Conservation (phyloP, 1,140 invertebrate genomes). For the Heliconius hermathena region DNA sequence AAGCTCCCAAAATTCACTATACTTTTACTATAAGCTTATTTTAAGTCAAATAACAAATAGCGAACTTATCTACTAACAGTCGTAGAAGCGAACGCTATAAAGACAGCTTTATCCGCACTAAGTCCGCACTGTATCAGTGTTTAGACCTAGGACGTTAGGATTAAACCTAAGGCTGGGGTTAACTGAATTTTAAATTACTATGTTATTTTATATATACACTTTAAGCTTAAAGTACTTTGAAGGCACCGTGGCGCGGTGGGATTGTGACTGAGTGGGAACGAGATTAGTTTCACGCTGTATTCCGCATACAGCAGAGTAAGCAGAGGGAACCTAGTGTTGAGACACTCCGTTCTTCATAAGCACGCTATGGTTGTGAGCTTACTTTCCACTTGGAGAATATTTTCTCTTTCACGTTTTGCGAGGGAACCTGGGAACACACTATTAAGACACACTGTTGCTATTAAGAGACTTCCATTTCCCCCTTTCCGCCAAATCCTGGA, state of each 20-base stretch:
- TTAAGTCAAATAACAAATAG: slow-evolving; percentile 11
- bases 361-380: too few relatives aligned
- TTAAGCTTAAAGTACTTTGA: background rate
- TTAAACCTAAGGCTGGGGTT: slow-evolving; percentile 25
- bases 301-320: background rate
- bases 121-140: slow-evolving; percentile 31
- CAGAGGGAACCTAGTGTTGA: too few relatives aligned
- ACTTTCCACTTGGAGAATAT: too few relatives aligned
- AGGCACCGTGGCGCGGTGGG: too few relatives aligned
- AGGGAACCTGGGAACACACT: background rate
- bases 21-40: slow-evolving; percentile 5
- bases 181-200: slow-evolving; percentile 30
- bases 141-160: slow-evolving; percentile 31
- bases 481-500: too few relatives aligned
- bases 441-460: background rate
- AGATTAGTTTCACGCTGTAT: background rate
- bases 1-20: background rate
- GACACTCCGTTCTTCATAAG: too few relatives aligned
- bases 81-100: slow-evolving; percentile 16
- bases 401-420: too few relatives aligned
- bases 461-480: too few relatives aligned
- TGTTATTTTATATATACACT: background rate
- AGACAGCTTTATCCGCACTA: slow-evolving; percentile 28
- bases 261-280: too few relatives aligned
- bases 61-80: slow-evolving; percentile 23